Conservation (phyloP, 2,113 vertebrate species). For the Ailurus styani region DNA sequence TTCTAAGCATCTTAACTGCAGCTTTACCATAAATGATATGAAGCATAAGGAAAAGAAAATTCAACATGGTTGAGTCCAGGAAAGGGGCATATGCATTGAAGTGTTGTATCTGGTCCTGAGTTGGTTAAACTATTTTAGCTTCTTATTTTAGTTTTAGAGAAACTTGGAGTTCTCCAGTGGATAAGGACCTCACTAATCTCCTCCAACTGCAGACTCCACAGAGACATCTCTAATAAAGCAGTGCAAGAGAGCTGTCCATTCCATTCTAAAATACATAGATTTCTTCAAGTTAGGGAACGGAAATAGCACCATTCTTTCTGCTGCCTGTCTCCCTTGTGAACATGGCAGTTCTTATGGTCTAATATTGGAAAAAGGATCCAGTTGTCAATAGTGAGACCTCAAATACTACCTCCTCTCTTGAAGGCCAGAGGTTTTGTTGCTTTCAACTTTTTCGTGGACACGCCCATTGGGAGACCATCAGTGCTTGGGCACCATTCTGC, state of each 20-base stretch:
- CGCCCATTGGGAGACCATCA: neutral
- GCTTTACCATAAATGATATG: neutral
- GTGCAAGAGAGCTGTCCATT: neutral
- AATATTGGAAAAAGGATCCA: neutral
- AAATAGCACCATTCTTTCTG: neutral
- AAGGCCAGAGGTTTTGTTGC: neutral
- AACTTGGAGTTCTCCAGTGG: neutral
- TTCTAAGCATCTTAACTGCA: neutral
- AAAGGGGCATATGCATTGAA: neutral
- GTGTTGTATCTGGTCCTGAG: neutral
- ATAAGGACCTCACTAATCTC: neutral
- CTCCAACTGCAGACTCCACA: neutral
- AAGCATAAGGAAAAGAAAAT: neutral
- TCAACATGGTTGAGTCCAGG: neutral
- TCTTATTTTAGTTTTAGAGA: neutral
- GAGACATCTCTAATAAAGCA: neutral
- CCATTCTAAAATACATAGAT: neutral
- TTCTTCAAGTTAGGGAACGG: neutral
- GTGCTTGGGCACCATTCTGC: neutral
- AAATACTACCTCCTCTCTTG: neutral
- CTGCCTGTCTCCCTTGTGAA: neutral
- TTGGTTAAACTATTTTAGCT: neutral
- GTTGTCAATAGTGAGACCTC: neutral
- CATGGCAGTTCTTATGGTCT: neutral
- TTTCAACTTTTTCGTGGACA: neutral